Base-by-base conservation (phyloP, 2,797 vertebrate species). In the Eurystomus glaucurus region DNA sequence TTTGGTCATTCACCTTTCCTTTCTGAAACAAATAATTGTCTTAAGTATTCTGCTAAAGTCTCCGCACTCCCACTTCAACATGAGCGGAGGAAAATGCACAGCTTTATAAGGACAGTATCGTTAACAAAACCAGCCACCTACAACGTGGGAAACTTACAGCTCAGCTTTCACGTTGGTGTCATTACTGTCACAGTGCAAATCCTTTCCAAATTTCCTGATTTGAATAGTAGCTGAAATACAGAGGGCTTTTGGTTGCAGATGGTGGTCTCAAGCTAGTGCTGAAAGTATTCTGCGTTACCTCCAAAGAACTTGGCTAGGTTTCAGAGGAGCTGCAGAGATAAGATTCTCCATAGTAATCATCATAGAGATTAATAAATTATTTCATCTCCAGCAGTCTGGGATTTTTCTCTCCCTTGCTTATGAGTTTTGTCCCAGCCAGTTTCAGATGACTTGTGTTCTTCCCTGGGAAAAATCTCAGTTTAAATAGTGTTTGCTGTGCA, bases 341-440 rank as follows among this genome's bases (percentile, higher is more conserved):
- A 39, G n/a, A 9, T 96, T 94, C 88, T 93, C 61, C 62, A 7
- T 57, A 72, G 58, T 69, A 83, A 70, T 88, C 65, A 80, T 74
- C 61, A 22, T 57, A 55, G 69, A 94, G 85, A 94, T 88, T 25
- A 84, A 88, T 95, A 86, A 90, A 88, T 88, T 39, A 88, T 86
- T 97, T 92, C 39, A 87, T 94, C 65, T 88, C 62, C 60, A 84
- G 51, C 85, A 95, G 74, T 66, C 94, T 94, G 88, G 85, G 76
- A 23, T 80, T 88, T 87, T 76, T 84, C 20, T 13, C 11, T 74
- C 58, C 54, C 78, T 69, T 86, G 33, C 64, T 94, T 72, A 17
- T 37, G 51, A 82, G 43, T 82, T 94, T 94, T 88, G 62, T 88
- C 69, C 82, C 82, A 96, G 79, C 11, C 66, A 61, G 28, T 90